A percentile compares a stretch with the other conserved stretches of the same genome.
Conservation (phyloP, 2,113 vertebrate genomes). For the Amphiprion percula region DNA sequence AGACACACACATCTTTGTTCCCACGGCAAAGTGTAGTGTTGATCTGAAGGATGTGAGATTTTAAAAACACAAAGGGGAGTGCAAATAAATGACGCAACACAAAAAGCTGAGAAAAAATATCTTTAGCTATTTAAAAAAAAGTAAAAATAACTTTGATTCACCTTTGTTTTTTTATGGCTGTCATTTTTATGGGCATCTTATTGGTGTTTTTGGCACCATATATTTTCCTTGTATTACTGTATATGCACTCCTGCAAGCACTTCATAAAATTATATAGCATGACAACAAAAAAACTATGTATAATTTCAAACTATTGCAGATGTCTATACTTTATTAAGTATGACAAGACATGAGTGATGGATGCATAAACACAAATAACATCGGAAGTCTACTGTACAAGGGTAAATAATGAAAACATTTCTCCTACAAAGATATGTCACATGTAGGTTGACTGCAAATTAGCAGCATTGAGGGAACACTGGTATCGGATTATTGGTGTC, state of each 20-base stretch:
- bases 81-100: neutral
- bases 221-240: neutral
- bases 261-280: too few species aligned
- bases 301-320: neutral
- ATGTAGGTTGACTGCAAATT: slow-evolving; percentile 5
- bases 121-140: too few species aligned
- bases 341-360: neutral
- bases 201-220: too few species aligned
- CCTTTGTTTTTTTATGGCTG: too few species aligned
- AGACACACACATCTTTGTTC: slow-evolving; percentile 37
- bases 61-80: neutral
- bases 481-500: slow-evolving; percentile 6
- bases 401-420: slow-evolving; percentile 5
- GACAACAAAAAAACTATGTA: neutral
- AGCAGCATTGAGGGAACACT: slow-evolving; percentile 6
- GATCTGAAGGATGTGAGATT: slow-evolving; percentile 23
- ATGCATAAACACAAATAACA: neutral
- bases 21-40: slow-evolving; percentile 35
- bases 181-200: too few species aligned
- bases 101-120: neutral
- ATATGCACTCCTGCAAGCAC: neutral
- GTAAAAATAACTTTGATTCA: too few species aligned
- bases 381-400: neutral
- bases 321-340: neutral
- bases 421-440: neutral